These are phyloP conservation scores for Troilus luridus DNA, from an alignment of 2,888 invertebrate species.

Conservation along the genomic window DNA sequence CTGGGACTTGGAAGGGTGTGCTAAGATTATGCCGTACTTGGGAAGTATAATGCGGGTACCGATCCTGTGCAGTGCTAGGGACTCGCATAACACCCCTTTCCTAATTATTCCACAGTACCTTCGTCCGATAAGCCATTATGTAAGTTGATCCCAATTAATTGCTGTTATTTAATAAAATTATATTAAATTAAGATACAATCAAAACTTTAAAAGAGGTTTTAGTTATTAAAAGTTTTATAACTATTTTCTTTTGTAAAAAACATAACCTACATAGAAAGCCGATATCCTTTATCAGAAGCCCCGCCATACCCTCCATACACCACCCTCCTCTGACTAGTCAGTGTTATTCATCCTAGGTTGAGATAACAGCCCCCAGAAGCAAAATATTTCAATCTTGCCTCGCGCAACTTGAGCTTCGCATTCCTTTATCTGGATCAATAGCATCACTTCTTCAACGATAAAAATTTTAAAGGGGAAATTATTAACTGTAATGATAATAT, in stretches of 20 bases:
- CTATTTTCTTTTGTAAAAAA: background rate
- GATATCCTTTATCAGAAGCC: background rate
- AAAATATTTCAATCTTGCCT: background rate
- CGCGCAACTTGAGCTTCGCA: background rate
- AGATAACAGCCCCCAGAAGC: conserved; percentile 13
- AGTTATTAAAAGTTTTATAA: background rate
- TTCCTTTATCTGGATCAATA: background rate
- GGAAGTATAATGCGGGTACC: too few relatives aligned
- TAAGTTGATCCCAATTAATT: too few relatives aligned
- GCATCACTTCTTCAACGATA: background rate
- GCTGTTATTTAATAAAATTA: background rate
- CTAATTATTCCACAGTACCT: too few relatives aligned
- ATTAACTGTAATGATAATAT: too few relatives aligned
- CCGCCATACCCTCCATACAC: background rate
- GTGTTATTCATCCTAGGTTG: background rate
- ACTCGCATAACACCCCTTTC: too few relatives aligned
- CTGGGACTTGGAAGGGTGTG: too few relatives aligned
- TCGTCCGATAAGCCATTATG: too few relatives aligned
- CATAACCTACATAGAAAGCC: background rate
- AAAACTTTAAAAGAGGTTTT: background rate
- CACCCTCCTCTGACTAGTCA: background rate
- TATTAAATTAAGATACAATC: background rate
- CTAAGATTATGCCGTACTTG: too few relatives aligned
- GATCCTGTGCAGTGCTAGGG: too few relatives aligned
- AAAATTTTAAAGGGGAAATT: background rate